Base-by-base conservation (phyloP, 1,140 invertebrate genomes). In the Hycleus phaleratus region DNA sequence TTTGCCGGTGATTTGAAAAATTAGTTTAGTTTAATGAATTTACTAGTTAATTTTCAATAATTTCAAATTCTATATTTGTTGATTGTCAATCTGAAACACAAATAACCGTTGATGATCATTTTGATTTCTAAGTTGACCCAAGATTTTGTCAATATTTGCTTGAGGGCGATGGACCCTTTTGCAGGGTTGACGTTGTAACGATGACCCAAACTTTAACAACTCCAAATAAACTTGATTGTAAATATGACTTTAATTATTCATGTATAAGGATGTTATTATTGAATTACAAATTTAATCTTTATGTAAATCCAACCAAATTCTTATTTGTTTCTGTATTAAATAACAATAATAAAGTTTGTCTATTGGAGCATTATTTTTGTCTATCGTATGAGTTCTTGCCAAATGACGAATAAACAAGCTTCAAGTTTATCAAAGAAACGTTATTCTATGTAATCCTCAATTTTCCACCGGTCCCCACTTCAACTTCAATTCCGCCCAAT, bases 401-500 rank as follows among this genome's bases (percentile, higher is more conserved):
- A 53, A 59, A 63, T 57, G 61, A 57, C 46, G 52, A 52, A 56
- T 63, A 63, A 63, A 63, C 57, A 63, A 63, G 57, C 56, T 63
- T 59, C 47, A 59, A 63, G 61, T 63, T 63, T 59, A 63, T 63
- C 61, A 63, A 63, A 63, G 61, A 54, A 54, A 57, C 61, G 61
- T 59, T 63, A 63, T 62, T 61, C 50, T 60, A 52, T 60, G 62
- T 69, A 69, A 66, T 66, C 62, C 66, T 52, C 65, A 60, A 65
- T 67, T 62, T 62, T 57, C 52, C 58, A 45, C 54, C 62, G 50
- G 32, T 32, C 59, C 51, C 59, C 65, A 61, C 59, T 68, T 60
- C 65, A 62, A 63, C 61, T 68, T 67, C 70, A 71, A 71, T 71
- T 71, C 64, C 60, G 62, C 54, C 62, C 70, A 69, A 71, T 71